phyloP scores from a whole-genome alignment of 2,888 invertebrate species.

The Pachymerium ferrugineum region DNA sequence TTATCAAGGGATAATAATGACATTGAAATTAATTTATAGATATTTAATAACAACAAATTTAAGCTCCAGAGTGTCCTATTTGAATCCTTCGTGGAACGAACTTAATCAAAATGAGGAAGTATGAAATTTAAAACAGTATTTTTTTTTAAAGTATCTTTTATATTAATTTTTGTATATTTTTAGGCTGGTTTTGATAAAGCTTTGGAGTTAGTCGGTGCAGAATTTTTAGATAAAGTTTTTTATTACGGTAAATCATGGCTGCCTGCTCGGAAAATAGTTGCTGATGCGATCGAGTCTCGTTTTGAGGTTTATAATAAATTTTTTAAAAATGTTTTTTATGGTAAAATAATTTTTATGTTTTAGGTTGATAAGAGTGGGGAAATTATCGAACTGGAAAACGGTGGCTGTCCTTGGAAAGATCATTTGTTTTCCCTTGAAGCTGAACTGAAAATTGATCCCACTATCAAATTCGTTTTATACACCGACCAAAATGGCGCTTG shows the following conservation, averaged over 20 bases:
- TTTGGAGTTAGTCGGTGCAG: slow-evolving; percentile 66
- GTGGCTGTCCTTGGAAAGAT: slow-evolving; percentile 82
- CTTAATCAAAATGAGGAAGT: slow-evolving; percentile 51
- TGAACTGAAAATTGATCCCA: slow-evolving; percentile 58
- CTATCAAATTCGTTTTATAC: slow-evolving; percentile 68
- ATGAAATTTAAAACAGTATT: slow-evolving; percentile 25
- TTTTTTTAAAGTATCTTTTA: neutral
- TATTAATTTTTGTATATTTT: neutral
- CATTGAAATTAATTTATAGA: slow-evolving; percentile 40
- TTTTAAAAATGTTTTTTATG: slow-evolving; percentile 21
- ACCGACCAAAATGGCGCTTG: slow-evolving; percentile 59
- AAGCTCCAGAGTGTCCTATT: slow-evolving; percentile 63
- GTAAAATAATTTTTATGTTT: neutral
- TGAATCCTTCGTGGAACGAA: slow-evolving; percentile 79
- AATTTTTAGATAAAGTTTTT: slow-evolving; percentile 65
- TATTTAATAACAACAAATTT: slow-evolving; percentile 76
- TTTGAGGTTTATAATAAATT: slow-evolving; percentile 44
- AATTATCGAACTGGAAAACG: slow-evolving; percentile 64
- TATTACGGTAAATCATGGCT: slow-evolving; percentile 68
- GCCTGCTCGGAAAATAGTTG: slow-evolving; percentile 74
- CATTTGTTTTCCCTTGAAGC: slow-evolving; percentile 78
- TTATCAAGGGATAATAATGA: neutral
- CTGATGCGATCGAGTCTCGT: slow-evolving; percentile 63
- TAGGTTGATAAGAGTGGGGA: slow-evolving; percentile 54
- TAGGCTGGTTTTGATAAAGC: slow-evolving; percentile 54